These are phyloP conservation scores for Heliconius nattereri DNA, from an alignment of 1,140 invertebrate genomes.

Conservation along the genomic window DNA sequence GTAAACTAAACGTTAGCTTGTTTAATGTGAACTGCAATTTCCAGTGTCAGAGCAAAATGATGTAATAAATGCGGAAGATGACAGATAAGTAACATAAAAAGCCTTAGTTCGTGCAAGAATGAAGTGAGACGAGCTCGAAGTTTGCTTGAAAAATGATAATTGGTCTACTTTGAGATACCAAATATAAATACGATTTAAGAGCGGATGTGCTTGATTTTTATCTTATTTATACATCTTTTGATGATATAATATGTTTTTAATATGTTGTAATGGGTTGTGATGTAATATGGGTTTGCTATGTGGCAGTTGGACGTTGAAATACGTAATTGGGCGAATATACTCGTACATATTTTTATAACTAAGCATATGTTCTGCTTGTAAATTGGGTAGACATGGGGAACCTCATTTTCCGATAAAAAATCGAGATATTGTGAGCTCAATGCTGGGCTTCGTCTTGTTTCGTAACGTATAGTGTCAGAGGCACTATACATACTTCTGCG, in stretches of 20 bases:
- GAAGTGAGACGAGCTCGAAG: conserved; percentile 1
- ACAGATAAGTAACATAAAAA: not conserved
- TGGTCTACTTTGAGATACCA: conserved; percentile 1
- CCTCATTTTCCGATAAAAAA: too few species aligned
- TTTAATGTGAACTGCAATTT: not conserved
- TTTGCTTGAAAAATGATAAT: conserved; percentile 10
- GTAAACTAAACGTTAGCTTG: not conserved
- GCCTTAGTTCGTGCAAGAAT: conserved; percentile 13
- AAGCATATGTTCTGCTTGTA: too few species aligned
- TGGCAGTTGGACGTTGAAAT: too few species aligned
- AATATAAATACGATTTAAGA: not conserved
- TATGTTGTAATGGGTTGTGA: not conserved
- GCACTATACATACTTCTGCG: too few species aligned
- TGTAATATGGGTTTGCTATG: too few species aligned
- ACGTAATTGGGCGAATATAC: too few species aligned
- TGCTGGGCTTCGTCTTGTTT: too few species aligned
- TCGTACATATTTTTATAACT: too few species aligned
- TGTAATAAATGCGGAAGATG: conserved; percentile 11
- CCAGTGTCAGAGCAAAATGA: conserved; percentile 5
- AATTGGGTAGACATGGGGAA: too few species aligned
- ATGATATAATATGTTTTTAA: conserved; percentile 6
- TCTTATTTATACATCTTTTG: not conserved
- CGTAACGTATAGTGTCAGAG: too few species aligned
- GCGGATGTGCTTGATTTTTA: not conserved
- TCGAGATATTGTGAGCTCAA: too few species aligned